These are phyloP conservation scores for Noctua pronuba DNA, from an alignment of 2,888 invertebrate species.

Conservation along the genomic window DNA sequence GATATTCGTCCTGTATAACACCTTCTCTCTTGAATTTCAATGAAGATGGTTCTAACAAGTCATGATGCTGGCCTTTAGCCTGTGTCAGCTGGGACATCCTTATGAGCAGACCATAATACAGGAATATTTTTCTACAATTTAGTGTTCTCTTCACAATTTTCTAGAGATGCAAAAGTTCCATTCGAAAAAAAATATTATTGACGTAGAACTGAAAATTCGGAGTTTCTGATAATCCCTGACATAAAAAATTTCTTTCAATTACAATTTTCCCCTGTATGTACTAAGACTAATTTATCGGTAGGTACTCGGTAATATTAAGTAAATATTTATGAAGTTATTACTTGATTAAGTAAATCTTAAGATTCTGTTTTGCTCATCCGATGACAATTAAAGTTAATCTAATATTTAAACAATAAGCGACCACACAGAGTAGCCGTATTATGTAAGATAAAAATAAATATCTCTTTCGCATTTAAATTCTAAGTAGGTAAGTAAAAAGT, in stretches of 20 bases:
- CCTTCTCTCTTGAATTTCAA: background rate
- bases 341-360: constrained; percentile 6
- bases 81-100: background rate
- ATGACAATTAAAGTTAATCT: constrained; percentile 2
- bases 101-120: background rate
- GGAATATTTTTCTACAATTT: constrained; percentile 2
- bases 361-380: background rate
- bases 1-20: background rate
- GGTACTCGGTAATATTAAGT: constrained; percentile 8
- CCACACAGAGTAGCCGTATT: constrained; percentile 14
- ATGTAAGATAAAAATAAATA: background rate
- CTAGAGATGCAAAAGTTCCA: background rate
- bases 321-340: constrained; percentile 6
- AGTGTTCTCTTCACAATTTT: constrained; percentile 11
- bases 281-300: constrained; percentile 22
- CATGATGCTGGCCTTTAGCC: background rate
- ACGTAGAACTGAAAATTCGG: background rate
- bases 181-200: background rate
- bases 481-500: constrained; percentile 38
- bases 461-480: constrained; percentile 40
- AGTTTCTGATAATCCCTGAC: background rate
- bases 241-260: background rate
- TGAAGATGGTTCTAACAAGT: background rate
- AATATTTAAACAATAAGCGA: background rate
- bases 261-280: constrained; percentile 3